Conservation (phyloP, 1,140 invertebrate genomes). For the Xylocopa sonorina region DNA sequence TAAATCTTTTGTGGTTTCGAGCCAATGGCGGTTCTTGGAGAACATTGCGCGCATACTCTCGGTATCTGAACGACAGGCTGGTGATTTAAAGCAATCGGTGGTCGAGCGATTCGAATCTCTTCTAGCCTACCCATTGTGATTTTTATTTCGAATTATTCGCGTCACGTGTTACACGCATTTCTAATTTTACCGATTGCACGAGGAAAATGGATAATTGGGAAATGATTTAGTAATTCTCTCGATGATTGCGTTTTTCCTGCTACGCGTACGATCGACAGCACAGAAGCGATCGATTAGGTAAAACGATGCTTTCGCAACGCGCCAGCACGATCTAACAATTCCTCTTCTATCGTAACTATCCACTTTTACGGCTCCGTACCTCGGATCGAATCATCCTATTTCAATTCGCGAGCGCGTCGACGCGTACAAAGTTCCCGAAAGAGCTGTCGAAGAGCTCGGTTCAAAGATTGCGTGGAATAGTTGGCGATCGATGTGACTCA, state of each 20-base stretch:
- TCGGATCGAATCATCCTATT: too few relatives aligned
- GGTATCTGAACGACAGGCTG: too few relatives aligned
- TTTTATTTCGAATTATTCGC: too few relatives aligned
- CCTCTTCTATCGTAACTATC: background rate
- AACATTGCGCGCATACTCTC: too few relatives aligned
- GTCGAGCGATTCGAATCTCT: background rate
- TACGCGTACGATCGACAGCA: too few relatives aligned
- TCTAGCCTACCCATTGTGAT: background rate
- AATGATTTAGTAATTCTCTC: too few relatives aligned
- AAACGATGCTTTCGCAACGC: background rate
- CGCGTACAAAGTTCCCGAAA: background rate
- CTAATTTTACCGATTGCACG: too few relatives aligned
- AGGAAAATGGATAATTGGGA: too few relatives aligned
- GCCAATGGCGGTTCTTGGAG: background rate
- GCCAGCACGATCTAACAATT: background rate
- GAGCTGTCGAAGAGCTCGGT: background rate
- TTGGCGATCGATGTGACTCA: constrained; percentile 6
- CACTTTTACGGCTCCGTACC: too few relatives aligned
- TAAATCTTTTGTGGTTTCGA: background rate
- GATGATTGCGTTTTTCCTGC: too few relatives aligned
- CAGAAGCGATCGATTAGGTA: too few relatives aligned
- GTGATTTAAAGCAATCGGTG: background rate
- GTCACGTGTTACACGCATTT: too few relatives aligned
- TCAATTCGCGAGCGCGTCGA: background rate
- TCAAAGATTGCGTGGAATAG: background rate